Conservation (phyloP, 2,797 vertebrate genomes). For the Sebastes steindachneri region DNA sequence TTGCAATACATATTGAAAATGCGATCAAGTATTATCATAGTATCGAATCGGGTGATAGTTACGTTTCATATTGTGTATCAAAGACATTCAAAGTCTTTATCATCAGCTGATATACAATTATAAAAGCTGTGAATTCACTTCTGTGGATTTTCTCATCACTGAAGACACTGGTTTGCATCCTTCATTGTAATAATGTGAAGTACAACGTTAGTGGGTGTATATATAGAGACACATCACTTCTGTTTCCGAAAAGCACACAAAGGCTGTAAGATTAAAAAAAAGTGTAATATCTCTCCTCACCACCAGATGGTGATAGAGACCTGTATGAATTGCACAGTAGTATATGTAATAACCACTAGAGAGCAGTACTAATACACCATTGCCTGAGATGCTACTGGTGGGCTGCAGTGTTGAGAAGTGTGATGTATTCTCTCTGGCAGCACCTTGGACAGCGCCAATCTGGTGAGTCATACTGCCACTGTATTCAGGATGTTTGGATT, state of each 20-base stretch:
- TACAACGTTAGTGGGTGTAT: background rate
- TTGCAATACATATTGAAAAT: too few relatives aligned
- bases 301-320: constrained; percentile 56
- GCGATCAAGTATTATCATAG: rapidly evolving
- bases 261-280: rapidly evolving
- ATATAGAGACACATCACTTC: background rate
- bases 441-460: constrained; percentile 66
- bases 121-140: background rate
- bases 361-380: constrained; percentile 49
- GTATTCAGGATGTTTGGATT: constrained; percentile 59
- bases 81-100: background rate
- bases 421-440: constrained; percentile 68
- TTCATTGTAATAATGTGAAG: background rate
- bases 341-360: constrained; percentile 31
- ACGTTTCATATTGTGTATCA: background rate
- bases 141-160: background rate
- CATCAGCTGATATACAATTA: background rate
- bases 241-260: background rate
- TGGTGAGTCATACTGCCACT: constrained; percentile 75
- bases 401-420: constrained; percentile 45
- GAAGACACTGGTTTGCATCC: background rate
- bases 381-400: background rate
- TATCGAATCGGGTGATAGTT: too few relatives aligned
- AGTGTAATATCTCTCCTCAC: background rate
- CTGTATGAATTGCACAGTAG: background rate